Percentiles rank a stretch among this genome's conserved stretches.
Conservation (phyloP, 53 echinoderm and acorn worm species). For the Paelopatides confundens region DNA sequence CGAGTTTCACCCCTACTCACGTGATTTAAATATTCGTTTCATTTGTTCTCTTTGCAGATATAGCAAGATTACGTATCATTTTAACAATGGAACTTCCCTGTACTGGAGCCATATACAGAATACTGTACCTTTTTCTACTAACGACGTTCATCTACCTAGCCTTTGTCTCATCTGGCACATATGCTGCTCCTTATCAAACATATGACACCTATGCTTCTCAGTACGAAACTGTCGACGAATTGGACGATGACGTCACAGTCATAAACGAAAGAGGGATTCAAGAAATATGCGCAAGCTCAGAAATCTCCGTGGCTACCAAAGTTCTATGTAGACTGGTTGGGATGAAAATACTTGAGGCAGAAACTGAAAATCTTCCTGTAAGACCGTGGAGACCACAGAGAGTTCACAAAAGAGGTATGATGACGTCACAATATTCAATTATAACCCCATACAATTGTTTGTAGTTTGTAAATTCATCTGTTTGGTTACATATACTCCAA, state of each 20-base stretch:
- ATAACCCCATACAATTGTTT: too few relatives aligned
- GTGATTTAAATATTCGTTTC: too few relatives aligned
- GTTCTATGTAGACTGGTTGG: constrained; percentile 12
- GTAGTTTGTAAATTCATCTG: too few relatives aligned
- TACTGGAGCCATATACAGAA: not conserved
- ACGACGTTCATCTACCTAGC: constrained; percentile 30
- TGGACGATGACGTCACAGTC: not conserved
- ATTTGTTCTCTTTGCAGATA: not conserved
- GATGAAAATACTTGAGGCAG: not conserved
- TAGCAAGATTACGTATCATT: not conserved
- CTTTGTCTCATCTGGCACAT: constrained; percentile 16
- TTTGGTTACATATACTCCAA: too few relatives aligned
- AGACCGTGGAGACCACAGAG: not conserved
- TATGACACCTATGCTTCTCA: not conserved
- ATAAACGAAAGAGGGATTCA: not conserved
- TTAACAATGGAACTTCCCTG: not conserved
- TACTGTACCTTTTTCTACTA: not conserved
- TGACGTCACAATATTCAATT: not conserved
- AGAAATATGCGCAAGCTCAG: not conserved
- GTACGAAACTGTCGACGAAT: not conserved
- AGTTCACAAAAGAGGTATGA: constrained; percentile 20
- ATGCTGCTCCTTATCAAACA: constrained; percentile 13
- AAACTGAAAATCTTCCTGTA: not conserved
- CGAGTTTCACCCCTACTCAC: too few relatives aligned
- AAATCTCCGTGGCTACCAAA: constrained; percentile 19